Conservation (phyloP, 2,888 invertebrate genomes). For the Beris morrisii region DNA sequence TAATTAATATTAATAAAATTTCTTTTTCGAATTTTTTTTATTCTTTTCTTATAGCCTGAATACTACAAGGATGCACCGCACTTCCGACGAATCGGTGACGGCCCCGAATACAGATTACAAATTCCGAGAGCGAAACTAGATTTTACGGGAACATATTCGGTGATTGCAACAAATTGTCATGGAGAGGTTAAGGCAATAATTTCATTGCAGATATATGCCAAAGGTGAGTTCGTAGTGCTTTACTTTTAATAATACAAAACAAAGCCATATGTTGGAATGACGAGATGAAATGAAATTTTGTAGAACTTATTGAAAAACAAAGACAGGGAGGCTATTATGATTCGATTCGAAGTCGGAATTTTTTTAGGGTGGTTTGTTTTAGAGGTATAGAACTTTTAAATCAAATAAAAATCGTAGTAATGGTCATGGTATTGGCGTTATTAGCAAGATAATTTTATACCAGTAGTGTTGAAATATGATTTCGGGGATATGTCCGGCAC, state of each 20-base stretch:
- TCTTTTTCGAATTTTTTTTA: conserved; percentile 39
- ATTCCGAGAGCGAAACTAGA: conserved; percentile 85
- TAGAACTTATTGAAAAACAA: no score
- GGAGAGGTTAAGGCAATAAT: conserved; percentile 85
- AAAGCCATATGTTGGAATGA: not conserved
- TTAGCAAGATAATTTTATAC: no score
- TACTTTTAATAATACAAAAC: not conserved
- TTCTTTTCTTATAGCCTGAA: conserved; percentile 66
- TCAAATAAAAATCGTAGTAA: no score
- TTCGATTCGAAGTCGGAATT: no score
- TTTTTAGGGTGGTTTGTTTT: no score
- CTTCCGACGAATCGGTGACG: conserved; percentile 72
- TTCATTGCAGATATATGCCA: conserved; percentile 81
- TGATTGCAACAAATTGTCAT: conserved; percentile 78
- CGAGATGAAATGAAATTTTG: no score
- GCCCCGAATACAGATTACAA: conserved; percentile 80
- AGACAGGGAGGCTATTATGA: no score
- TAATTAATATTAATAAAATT: no score
- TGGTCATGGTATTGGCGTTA: no score
- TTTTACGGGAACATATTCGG: conserved; percentile 84
- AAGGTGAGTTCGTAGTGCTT: conserved; percentile 60
- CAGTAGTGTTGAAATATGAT: no score
- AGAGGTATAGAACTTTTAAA: no score
- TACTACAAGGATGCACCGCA: conserved; percentile 85
- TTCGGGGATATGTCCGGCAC: no score